A percentile compares a stretch with the other conserved stretches of the same genome.
Conservation (phyloP, 2,113 vertebrate genomes). For the Gnathonemus longibarbis region DNA sequence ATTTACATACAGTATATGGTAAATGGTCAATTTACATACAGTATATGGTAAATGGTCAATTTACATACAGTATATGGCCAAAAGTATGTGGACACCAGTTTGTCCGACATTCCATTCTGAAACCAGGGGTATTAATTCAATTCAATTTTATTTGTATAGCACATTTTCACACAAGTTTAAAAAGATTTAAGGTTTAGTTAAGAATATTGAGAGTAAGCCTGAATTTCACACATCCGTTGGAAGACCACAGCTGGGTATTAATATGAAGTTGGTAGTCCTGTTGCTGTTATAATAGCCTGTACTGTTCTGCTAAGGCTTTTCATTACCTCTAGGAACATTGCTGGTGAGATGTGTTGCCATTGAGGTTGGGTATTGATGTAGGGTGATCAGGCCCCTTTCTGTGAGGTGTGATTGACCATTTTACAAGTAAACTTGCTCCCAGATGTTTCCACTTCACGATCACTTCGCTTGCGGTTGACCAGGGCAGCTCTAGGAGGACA, state of each 20-base stretch:
- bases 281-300: background rate
- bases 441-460: no score
- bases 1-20: no score
- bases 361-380: no score
- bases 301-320: background rate
- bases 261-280: background rate
- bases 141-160: background rate
- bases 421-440: no score
- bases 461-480: no score
- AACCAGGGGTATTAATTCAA: background rate
- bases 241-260: background rate
- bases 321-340: background rate
- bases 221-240: background rate
- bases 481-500: no score
- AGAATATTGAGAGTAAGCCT: background rate
- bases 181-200: no score
- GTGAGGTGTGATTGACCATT: no score
- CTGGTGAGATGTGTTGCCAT: no score
- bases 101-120: background rate
- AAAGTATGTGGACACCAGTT: background rate
- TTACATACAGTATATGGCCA: background rate
- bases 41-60: no score
- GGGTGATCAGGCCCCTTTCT: no score
- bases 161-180: background rate
- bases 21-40: no score